Base-by-base conservation (phyloP, 2,113 vertebrate species). In the Eleginops maclovinus region DNA sequence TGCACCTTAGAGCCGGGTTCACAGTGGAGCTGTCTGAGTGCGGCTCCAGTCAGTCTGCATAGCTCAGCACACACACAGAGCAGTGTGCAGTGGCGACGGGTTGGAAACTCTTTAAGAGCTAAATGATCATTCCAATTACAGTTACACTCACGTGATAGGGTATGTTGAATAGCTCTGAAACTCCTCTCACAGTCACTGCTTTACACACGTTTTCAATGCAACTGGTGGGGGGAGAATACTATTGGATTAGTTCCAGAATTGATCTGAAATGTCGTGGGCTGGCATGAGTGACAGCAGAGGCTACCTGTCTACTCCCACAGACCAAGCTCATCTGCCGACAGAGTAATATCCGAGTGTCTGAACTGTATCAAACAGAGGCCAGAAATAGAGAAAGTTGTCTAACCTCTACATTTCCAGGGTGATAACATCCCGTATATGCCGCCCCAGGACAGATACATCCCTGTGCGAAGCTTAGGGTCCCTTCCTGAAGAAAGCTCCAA, bases 31-130 rank as follows among this genome's bases (percentile, higher is more conserved):
- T 81, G 89, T 87, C 78, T 82, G 71, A 79, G 74, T 3, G 31
- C 84, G 92, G 92, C 92, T 93, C 92, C 92, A 91, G 65, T 64
- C 88, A 87, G 92, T 93, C 92, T 93, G 89, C 92, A 93, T 92
- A 92, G 89, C 90, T 36, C 31, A 86, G 86, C 81, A 79, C 84
- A 67, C 51, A 53, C 58, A 80, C 54, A 50, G 59, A 75, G 66
- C 60, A 43, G 22, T 67, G 75, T 82, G 67, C 54, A 77, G 76
- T 50, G 56, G 43, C 54, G n/a, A n/a, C n/a, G n/a, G n/a, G n/a
- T n/a, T 8, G 44, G 31, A 31, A 66, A 17, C 9, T 65, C 56
- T 69, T n/a, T n/a, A n/a, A 10, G 16, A n/a, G 21, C 54, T 44
- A 12, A 19, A 50, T 36, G 61, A 47, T 41, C 51, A 26, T 1